Conservation (phyloP, 2,113 vertebrate genomes). For the Lepidothrix coronata region DNA sequence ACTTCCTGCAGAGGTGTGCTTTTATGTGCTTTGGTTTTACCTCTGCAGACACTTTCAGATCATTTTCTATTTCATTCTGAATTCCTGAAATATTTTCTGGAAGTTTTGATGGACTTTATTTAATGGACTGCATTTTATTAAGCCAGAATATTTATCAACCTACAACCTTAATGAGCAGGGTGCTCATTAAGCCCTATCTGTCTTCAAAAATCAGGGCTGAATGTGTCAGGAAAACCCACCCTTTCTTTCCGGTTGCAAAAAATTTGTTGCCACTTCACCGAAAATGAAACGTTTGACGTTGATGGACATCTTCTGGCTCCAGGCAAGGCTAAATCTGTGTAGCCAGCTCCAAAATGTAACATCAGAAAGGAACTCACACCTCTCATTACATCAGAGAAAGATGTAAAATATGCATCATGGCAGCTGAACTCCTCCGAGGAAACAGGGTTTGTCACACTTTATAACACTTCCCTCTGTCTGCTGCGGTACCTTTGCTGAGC, state of each 20-base stretch:
- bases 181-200: neutral
- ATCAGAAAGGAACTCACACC: constrained; percentile 34
- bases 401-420: constrained; percentile 43
- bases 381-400: constrained; percentile 16
- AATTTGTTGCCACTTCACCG: neutral
- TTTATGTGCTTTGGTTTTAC: neutral
- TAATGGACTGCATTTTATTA: neutral
- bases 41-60: neutral
- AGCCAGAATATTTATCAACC: neutral
- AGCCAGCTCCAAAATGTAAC: neutral
- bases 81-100: neutral
- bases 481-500: neutral
- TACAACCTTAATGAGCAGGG: neutral
- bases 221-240: neutral
- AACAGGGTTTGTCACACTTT: constrained; percentile 38
- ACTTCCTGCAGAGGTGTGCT: neutral
- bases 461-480: neutral
- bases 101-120: neutral
- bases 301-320: constrained; percentile 11
- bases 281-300: neutral
- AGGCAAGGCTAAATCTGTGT: neutral
- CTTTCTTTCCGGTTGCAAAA: neutral
- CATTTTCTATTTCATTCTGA: neutral
- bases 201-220: neutral
- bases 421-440: constrained; percentile 44